These are phyloP conservation scores for Diaphora mendica DNA, from an alignment of 2,888 invertebrate genomes.

Conservation along the genomic window DNA sequence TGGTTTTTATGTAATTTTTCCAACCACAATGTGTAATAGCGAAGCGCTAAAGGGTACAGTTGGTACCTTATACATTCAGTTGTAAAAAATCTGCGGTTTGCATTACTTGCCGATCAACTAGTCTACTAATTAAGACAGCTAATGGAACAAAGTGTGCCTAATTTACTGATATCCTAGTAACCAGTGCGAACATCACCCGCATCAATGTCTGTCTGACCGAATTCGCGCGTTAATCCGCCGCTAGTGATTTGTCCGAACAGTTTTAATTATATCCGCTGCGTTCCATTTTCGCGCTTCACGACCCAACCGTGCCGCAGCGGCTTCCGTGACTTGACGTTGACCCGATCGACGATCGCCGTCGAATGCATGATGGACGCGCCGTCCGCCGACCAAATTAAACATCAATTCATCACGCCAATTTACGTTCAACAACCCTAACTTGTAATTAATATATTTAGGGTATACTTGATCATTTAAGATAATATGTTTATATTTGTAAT, in stretches of 20 bases:
- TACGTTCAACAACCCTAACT: slow-evolving; percentile 60
- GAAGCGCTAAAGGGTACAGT: no score
- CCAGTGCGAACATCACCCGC: slow-evolving; percentile 41
- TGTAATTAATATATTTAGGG: slow-evolving; percentile 34
- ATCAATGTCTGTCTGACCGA: slow-evolving; percentile 69
- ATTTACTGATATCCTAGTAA: slow-evolving; percentile 37
- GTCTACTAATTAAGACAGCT: background rate
- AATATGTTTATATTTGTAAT: background rate
- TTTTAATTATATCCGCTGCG: slow-evolving; percentile 85
- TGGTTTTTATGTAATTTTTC: no score
- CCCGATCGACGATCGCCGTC: slow-evolving; percentile 69
- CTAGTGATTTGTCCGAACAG: slow-evolving; percentile 76
- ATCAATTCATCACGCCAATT: slow-evolving; percentile 65
- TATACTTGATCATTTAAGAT: background rate
- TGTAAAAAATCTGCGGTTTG: slow-evolving; percentile 16
- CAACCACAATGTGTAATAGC: no score
- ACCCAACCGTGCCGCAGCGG: slow-evolving; percentile 66
- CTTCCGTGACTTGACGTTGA: slow-evolving; percentile 75
- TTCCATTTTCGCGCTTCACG: slow-evolving; percentile 80
- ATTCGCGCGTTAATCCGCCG: slow-evolving; percentile 75
- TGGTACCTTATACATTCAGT: no score
- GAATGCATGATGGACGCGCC: slow-evolving; percentile 60
- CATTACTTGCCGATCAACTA: background rate
- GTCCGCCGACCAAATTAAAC: slow-evolving; percentile 54
- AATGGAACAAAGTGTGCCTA: background rate